These are phyloP conservation scores for Tiaroga cobitis DNA, from an alignment of 2,797 vertebrate genomes.

Conservation along the genomic window DNA sequence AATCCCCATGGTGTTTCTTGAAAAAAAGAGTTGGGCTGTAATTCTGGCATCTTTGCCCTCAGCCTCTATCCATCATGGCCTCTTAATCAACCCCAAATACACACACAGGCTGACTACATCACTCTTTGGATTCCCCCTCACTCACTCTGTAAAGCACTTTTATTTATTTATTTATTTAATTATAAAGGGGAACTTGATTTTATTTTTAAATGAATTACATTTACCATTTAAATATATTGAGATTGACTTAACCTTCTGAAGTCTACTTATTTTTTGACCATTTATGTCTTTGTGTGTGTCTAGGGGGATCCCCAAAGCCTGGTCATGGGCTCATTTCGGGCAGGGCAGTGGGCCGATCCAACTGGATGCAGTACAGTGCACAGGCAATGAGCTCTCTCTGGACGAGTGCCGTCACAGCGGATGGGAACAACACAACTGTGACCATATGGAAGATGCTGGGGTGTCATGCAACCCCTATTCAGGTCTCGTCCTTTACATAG, in stretches of 20 bases:
- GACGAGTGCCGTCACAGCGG: conserved; percentile 88
- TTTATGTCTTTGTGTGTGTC: conserved; percentile 34
- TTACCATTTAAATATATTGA: too few relatives aligned
- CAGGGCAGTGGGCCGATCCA: conserved; percentile 88
- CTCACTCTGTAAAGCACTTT: not conserved
- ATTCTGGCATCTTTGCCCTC: not conserved
- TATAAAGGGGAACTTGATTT: not conserved
- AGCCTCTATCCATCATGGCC: not conserved
- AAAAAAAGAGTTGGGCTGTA: not conserved
- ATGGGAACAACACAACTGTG: conserved; percentile 96
- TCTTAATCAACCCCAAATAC: not conserved
- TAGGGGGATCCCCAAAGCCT: conserved; percentile 86
- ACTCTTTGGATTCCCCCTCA: not conserved
- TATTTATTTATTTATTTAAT: not conserved
- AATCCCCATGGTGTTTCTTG: not conserved
- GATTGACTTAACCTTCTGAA: too few relatives aligned
- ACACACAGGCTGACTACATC: not conserved
- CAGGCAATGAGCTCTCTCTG: conserved; percentile 88
- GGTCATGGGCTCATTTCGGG: conserved; percentile 87
- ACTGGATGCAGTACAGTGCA: conserved; percentile 89
- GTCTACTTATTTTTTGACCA: not conserved
- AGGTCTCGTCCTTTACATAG: conserved; percentile 65
- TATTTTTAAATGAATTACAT: not conserved
- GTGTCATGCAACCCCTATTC: conserved; percentile 87
- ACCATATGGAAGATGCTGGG: conserved; percentile 93